Base-by-base conservation (phyloP, 64 coral and sea anemone species). In the Montipora capricornis region DNA sequence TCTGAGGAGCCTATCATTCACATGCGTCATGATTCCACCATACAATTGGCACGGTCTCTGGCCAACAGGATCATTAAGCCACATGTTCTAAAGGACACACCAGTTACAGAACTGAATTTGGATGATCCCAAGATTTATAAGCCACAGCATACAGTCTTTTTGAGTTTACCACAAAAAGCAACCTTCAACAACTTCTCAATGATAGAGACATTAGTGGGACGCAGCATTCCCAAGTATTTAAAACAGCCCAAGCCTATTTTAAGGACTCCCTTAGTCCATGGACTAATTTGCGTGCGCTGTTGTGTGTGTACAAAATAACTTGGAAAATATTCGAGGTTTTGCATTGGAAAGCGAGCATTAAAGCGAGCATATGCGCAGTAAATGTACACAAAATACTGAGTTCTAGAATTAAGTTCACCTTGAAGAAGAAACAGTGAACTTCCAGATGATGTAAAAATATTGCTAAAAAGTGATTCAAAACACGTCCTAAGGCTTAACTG, bases 161-260 rank as follows among this genome's bases (percentile, higher is more conserved):
- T 80, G 53, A 58, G 79, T 51, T 55, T 80, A 90, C 89, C 68
- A 90, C 76, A 62, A 90, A 90, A 45, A 59, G 80, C 48, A 90
- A 90, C 60, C 89, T 90, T 49, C 89, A 90, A n/a, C 59, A 90
- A 90, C 76, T 69, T 47, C 89, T 90, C 60, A 90, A 80, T 80
- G 88, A 90, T 80, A 77, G 89, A 69, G 89, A 90, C 77, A 80
- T 80, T 79, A 60, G 20, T 80, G 89, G 49, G 61, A 66, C 8
- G 61, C 61, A 66, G 66, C 12, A 82, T 82, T 73, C 89, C 62
- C 75, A 62, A 47, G 19, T 12, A 78, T 20, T 77, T 66, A 66
- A 66, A 66, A 5, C 61, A 66, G 61, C 61, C 61, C 61, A 66
- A 66, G 61, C 61, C 61, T 66, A 66, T 66, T 66, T 66, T 66